These are phyloP conservation scores for Lottia gigantea DNA, from an alignment of 2,888 invertebrate species.

Conservation along the genomic window DNA sequence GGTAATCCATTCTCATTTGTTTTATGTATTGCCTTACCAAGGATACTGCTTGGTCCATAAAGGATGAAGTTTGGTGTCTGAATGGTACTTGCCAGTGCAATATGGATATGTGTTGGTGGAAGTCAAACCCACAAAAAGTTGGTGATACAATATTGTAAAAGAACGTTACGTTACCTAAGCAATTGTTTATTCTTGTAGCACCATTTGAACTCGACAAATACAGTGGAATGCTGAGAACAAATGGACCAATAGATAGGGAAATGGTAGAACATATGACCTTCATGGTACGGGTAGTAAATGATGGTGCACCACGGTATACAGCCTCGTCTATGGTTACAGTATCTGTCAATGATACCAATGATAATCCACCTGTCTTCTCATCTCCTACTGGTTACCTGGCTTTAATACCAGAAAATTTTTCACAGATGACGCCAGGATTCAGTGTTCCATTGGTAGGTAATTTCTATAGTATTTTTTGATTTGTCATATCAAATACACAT, in stretches of 20 bases:
- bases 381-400: constrained; percentile 22
- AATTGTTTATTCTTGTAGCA: not conserved
- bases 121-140: too few relatives aligned
- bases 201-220: constrained; percentile 1
- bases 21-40: too few relatives aligned
- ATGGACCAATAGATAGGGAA: constrained; percentile 16
- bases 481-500: not conserved
- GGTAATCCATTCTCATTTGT: not conserved
- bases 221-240: constrained; percentile 13
- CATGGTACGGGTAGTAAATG: constrained; percentile 18
- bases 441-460: constrained; percentile 14
- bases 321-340: constrained; percentile 21
- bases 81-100: not conserved
- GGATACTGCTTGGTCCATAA: too few relatives aligned
- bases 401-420: constrained; percentile 15
- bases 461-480: not conserved
- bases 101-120: too few relatives aligned
- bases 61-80: too few relatives aligned
- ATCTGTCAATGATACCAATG: constrained; percentile 18
- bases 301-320: constrained; percentile 22
- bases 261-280: constrained; percentile 11
- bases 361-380: constrained; percentile 17
- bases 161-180: not conserved
- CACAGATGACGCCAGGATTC: not conserved
- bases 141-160: not conserved